Evolutionary conservation across 2,113 vertebrate genomes (phyloP).

Genomic region (Baryphthengus martii): DNA sequence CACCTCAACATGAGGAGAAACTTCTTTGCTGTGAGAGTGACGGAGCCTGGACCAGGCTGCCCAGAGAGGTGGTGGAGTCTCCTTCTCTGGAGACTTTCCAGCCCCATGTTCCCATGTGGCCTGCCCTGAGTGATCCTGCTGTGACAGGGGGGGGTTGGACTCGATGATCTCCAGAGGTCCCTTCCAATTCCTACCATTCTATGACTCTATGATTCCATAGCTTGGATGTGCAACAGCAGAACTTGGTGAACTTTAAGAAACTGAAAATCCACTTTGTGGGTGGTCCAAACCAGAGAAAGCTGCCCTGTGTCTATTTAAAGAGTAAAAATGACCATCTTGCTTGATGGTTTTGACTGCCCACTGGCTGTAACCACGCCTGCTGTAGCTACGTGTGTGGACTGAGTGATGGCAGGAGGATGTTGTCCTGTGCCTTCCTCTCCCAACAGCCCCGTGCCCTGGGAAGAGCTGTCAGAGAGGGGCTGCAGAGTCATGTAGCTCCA

Average conservation of each 20-base stretch:
- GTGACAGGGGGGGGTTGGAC: too few species aligned
- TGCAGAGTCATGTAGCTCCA: not conserved
- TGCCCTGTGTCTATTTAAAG: not conserved
- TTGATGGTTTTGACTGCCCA: not conserved
- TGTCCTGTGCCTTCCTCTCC: not conserved
- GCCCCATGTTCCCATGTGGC: too few species aligned
- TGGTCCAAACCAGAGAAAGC: not conserved
- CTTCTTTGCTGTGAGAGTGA: too few species aligned
- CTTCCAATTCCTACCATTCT: too few species aligned
- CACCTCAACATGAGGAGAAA: too few species aligned
- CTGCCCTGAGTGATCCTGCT: too few species aligned
- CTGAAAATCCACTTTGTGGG: not conserved
- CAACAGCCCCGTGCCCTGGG: not conserved
- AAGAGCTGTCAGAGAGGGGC: not conserved
- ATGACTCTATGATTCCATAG: not conserved
- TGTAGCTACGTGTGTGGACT: rapidly evolving
- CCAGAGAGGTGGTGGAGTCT: too few species aligned
- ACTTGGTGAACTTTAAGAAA: not conserved
- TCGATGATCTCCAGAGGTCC: too few species aligned
- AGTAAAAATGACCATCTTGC: not conserved
- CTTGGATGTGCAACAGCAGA: not conserved
- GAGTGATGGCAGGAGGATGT: rapidly evolving
- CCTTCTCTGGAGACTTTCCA: too few species aligned
- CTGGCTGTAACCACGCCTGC: not conserved
- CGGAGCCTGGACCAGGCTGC: too few species aligned